Evolutionary conservation across 2,113 vertebrate genomes (phyloP).

Genomic region (Chaetura pelagica): DNA sequence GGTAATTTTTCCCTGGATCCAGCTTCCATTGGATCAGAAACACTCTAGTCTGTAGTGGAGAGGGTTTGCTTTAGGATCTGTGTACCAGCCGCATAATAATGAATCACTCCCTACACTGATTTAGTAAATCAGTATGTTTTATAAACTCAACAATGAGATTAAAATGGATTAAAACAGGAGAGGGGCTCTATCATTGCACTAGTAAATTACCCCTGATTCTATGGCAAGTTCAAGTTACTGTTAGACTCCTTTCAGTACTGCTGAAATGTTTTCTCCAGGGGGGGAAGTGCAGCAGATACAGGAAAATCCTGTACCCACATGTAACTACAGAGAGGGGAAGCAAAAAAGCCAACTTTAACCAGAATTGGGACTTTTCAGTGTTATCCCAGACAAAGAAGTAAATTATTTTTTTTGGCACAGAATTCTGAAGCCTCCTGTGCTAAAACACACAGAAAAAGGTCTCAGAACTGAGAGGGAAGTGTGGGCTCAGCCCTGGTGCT

Average conservation of each 20-base stretch:
- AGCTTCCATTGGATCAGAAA: constrained; percentile 28
- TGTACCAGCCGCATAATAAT: constrained; percentile 17
- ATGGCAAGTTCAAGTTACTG: constrained; percentile 29
- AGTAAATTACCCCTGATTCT: constrained; percentile 41
- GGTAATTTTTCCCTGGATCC: constrained; percentile 51
- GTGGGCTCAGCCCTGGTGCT: background rate
- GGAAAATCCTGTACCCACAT: background rate
- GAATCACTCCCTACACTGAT: constrained; percentile 60
- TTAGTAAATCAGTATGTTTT: constrained; percentile 64
- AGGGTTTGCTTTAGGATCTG: background rate
- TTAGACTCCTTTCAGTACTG: background rate
- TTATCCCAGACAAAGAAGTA: background rate
- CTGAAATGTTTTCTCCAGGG: background rate
- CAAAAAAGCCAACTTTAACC: background rate
- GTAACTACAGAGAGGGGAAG: background rate
- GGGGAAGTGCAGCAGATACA: background rate
- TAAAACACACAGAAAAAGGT: background rate
- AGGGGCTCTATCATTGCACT: constrained; percentile 22
- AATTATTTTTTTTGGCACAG: background rate
- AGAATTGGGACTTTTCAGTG: background rate
- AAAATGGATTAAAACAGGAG: constrained; percentile 62
- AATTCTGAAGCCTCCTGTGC: background rate
- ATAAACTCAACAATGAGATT: constrained; percentile 65
- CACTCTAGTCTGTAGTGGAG: background rate
- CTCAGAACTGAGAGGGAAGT: background rate